A percentile compares a stretch with the other conserved stretches of the same genome.
These are phyloP conservation scores for Capreolus pygargus DNA, from an alignment of 2,113 vertebrate species.

Conservation along the genomic window DNA sequence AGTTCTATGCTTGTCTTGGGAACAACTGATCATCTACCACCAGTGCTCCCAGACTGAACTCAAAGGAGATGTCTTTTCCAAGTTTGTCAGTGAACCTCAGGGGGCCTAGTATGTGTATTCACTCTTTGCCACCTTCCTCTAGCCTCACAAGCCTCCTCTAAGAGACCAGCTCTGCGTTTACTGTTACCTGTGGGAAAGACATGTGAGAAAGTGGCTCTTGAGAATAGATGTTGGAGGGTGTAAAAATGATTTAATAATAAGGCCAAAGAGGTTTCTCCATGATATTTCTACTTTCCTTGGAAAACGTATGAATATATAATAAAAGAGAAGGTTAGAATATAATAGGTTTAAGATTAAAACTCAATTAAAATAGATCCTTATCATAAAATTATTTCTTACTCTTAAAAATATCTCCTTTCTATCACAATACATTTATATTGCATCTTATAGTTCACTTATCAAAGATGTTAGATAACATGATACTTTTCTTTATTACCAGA, in stretches of 20 bases:
- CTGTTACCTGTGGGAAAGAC: not conserved
- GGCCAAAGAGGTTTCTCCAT: not conserved
- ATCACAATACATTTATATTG: not conserved
- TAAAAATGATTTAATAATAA: not conserved
- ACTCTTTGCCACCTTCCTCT: not conserved
- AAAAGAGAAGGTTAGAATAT: not conserved
- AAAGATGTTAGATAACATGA: not conserved
- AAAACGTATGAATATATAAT: not conserved
- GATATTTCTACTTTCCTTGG: not conserved
- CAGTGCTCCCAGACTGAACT: not conserved
- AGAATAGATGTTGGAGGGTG: not conserved
- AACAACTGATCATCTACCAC: not conserved
- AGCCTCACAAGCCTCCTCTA: not conserved
- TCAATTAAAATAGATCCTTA: not conserved
- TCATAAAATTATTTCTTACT: constrained; percentile 3
- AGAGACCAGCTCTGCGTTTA: not conserved
- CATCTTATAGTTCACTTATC: not conserved
- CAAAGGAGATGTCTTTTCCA: not conserved
- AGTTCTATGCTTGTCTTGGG: not conserved
- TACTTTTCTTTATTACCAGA: not conserved
- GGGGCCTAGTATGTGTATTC: not conserved
- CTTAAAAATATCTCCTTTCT: not conserved
- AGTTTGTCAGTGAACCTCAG: not conserved
- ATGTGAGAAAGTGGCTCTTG: not conserved
- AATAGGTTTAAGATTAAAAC: not conserved